Base-by-base conservation (phyloP, 30 jellyfish, hydroid and myxozoan genomes). In the Pelagia noctiluca region DNA sequence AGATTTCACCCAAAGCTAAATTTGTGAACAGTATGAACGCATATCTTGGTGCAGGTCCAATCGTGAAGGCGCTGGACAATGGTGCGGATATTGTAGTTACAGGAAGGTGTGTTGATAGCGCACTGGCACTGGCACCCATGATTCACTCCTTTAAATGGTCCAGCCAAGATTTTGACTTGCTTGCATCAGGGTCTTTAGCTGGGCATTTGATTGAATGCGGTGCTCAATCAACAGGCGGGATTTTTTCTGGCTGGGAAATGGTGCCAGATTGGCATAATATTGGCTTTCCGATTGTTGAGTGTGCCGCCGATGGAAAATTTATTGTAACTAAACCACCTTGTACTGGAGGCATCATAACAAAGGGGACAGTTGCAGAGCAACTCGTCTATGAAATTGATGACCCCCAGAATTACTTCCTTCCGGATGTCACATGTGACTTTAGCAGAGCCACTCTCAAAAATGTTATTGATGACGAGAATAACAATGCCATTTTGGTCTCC, bases 71-170 rank as follows among this genome's bases (percentile, higher is more conserved):
- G 1, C 78, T 90, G 53, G 96, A 90, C 48, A 89, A 49, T 66
- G 97, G 97, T 7, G 97, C 97, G 12, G 97, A 90, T 72, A 80
- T 90, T 62, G 97, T 90, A 24, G 74, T 90, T 30, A 90, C 97
- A 2, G 97, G 97, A 21, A 65, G 97, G 26, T 90, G 97, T 77
- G 95, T 83, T 12, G 97, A 90, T 60, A 90, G 97, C 78, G 97
- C 97, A 0, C 60, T 90, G 61, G 88, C 97, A 22, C 87, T 90
- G 13, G 97, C 93, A 2, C 97, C 97, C 8, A 85, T 90, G 25
- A 69, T 90, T 32, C 97, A 90, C 64, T 33, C 69, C 26, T 90
- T 84, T 70, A 79, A 79, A 16, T 90, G 97, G 97, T 29, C 32
- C 18, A 70, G 57, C 30, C n/a, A 71, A 33, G 96, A 90, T 36